Percentiles rank a stretch among this genome's conserved stretches.
Conservation (phyloP, 2,797 vertebrate genomes). For the Sciurus carolinensis region DNA sequence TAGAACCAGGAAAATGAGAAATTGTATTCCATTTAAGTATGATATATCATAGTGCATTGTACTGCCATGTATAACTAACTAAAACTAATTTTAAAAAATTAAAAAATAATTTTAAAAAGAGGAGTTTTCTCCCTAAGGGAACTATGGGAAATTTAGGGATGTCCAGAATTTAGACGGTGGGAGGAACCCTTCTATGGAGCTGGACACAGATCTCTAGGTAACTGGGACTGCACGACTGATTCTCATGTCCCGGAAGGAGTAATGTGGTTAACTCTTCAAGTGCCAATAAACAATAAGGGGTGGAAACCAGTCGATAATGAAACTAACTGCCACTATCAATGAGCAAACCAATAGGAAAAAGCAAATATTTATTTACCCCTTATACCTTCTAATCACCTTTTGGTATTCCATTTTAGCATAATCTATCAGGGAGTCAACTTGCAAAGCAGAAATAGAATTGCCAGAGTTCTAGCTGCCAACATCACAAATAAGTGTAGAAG, state of each 20-base stretch:
- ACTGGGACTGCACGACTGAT: fast-evolving
- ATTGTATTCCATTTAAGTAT: no score
- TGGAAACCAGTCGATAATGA: background rate
- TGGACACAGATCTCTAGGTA: background rate
- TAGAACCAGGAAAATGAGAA: no score
- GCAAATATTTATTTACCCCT: no score
- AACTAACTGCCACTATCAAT: background rate
- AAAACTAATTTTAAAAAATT: no score
- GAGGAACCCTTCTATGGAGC: background rate
- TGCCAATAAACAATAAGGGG: background rate
- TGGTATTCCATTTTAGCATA: background rate
- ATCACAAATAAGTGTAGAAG: background rate
- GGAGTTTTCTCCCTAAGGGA: background rate
- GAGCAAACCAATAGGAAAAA: background rate
- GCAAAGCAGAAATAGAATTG: background rate
- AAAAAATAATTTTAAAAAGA: no score
- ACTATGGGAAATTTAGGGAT: background rate
- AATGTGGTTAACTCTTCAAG: background rate
- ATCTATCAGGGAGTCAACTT: background rate
- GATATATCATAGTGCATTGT: no score
- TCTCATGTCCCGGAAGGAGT: background rate
- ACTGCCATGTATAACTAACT: no score
- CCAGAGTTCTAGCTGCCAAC: background rate
- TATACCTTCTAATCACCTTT: background rate
- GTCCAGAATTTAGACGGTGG: background rate